phyloP scores from a whole-genome alignment of 2,113 vertebrate species.

The Mesitornis unicolor region DNA sequence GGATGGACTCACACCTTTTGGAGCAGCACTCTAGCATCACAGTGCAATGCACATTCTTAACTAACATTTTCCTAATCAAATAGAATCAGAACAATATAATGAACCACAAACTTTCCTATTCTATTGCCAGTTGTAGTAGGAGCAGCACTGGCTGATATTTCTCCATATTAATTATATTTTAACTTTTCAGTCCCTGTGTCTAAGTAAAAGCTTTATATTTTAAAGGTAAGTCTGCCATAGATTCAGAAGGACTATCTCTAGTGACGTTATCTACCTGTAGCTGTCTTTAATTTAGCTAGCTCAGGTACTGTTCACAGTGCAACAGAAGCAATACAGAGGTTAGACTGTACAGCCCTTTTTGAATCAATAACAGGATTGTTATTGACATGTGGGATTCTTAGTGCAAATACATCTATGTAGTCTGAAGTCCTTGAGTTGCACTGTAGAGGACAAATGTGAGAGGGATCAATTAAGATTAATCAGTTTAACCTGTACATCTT shows the following conservation, averaged over 20 bases:
- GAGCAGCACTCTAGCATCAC: not conserved
- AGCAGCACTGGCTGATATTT: not conserved
- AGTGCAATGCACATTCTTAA: not conserved
- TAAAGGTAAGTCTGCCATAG: not conserved
- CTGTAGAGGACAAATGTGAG: not conserved
- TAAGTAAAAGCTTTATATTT: not conserved
- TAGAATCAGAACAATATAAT: not conserved
- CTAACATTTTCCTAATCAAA: not conserved
- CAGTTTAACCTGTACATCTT: not conserved
- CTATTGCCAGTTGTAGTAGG: not conserved
- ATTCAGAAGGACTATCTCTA: not conserved
- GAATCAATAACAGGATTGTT: not conserved
- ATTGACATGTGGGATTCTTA: not conserved
- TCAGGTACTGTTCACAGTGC: not conserved
- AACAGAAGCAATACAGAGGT: not conserved
- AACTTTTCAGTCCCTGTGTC: not conserved
- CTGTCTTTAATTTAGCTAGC: not conserved
- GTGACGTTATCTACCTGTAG: not conserved
- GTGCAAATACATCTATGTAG: not conserved
- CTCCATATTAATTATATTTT: not conserved
- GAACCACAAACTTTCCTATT: not conserved
- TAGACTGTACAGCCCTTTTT: not conserved
- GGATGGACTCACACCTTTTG: not conserved
- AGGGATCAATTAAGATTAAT: not conserved
- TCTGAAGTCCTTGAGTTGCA: not conserved